Evolutionary conservation across 2,797 vertebrate genomes (phyloP), one percentile per base, ranked within the genome.

Genomic region (Buceros bicornis): DNA sequence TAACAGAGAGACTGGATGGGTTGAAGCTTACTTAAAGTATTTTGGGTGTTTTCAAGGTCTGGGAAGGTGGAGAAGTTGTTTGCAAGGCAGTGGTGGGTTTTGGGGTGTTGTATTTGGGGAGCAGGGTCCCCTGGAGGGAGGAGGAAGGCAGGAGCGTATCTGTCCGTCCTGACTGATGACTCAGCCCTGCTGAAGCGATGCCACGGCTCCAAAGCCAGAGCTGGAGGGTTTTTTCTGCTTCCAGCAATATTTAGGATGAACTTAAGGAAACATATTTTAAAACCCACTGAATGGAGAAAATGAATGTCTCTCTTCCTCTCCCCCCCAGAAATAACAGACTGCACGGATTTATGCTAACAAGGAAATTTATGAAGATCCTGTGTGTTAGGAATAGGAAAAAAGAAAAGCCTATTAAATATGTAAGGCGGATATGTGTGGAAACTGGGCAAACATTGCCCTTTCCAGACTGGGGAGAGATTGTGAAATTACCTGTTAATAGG

Each of bases 331-430:
- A 96, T 92, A 95, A 95, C 95, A 96, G 91, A 33, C 91, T 84
- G 77, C 60, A 21, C 42, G 77, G 86, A 94, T 92, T 96, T 96
- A 93, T 95, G 94, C 93, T 95, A 93, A 93, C 83, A 95, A 92
- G 95, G 91, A 97, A 87, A 92, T 92, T 89, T 95, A 96, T 97
- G 95, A 96, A 97, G 96, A 96, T 97, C 95, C 93, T 92, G 95
- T 97, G 87, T 97, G 88, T 93, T 87, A 48, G 80, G 80, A 93
- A 57, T 73, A 94, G 84, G 37, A 10, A 71, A 65, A 82, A 90
- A 70, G 70, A 35, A 66, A 70, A 70, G 40, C 56, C 91, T 73
- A 43, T 96, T 95, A 95, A 97, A 96, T 80, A 81, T 93, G 91
- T 82, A 70, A 87, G 90, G 83, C 70, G 91, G 96, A 95, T 96